Percentiles rank a stretch among this genome's conserved stretches.
Evolutionary conservation across 2,797 vertebrate genomes (phyloP).

Genomic region (Sciaenops ocellatus): DNA sequence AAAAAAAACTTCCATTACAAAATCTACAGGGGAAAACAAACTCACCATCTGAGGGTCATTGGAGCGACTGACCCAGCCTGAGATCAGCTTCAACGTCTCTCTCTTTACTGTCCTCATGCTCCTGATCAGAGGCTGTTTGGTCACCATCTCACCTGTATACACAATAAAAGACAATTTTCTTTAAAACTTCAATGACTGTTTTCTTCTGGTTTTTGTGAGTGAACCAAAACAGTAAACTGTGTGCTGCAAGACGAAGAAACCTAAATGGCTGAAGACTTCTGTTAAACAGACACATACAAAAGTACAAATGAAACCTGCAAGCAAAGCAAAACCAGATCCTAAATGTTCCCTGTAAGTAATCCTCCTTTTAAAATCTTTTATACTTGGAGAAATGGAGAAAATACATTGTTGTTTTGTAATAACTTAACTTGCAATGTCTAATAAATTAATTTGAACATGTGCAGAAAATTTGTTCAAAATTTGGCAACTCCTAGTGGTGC

Average conservation of each 20-base stretch:
- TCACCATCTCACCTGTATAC: conserved; percentile 95
- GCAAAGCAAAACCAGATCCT: no score
- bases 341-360: no score
- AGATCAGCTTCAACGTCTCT: conserved; percentile 97
- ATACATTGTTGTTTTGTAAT: no score
- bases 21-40: neutral
- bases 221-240: neutral
- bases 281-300: neutral
- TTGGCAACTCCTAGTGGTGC: no score
- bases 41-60: conserved; percentile 98
- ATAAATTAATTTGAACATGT: no score
- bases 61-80: conserved; percentile 97
- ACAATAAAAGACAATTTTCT: neutral
- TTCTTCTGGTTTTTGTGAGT: neutral
- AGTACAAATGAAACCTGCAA: neutral
- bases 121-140: conserved; percentile 96
- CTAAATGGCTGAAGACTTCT: neutral
- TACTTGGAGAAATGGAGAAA: no score
- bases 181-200: neutral
- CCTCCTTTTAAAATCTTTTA: no score
- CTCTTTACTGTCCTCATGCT: conserved; percentile 99
- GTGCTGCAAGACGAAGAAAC: neutral
- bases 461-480: no score
- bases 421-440: no score
- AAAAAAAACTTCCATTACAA: neutral